phyloP scores from a whole-genome alignment of 1,140 invertebrate genomes.

The Caenorhabditis latens region DNA sequence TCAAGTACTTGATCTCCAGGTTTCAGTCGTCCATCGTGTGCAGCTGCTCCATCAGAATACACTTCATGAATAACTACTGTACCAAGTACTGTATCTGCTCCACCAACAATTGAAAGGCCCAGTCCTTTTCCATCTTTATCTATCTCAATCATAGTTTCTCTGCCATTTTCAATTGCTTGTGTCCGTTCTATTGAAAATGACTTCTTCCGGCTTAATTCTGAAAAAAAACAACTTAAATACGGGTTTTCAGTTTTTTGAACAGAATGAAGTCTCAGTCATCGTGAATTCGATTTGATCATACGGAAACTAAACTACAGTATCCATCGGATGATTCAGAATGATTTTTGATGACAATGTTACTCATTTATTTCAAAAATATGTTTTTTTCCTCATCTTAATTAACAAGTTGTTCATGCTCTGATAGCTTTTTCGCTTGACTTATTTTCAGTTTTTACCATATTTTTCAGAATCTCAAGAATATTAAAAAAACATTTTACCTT shows the following conservation, averaged over 20 bases:
- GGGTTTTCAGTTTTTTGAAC: too few relatives aligned
- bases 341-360: too few relatives aligned
- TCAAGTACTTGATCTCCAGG: constrained; percentile 91
- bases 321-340: too few relatives aligned
- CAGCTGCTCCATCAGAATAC: constrained; percentile 82
- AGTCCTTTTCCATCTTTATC: constrained; percentile 77
- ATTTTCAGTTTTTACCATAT: neutral
- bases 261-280: too few relatives aligned
- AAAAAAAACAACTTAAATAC: neutral
- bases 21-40: constrained; percentile 89
- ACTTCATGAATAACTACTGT: constrained; percentile 78
- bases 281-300: too few relatives aligned
- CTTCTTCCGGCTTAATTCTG: constrained; percentile 71
- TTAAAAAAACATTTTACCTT: constrained; percentile 17
- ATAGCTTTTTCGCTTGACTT: neutral
- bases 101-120: constrained; percentile 75
- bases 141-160: constrained; percentile 77
- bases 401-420: neutral
- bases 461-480: neutral
- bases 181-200: constrained; percentile 73
- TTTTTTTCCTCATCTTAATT: neutral
- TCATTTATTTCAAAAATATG: too few relatives aligned
- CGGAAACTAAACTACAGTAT: too few relatives aligned
- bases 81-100: constrained; percentile 76
- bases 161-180: constrained; percentile 71